Evolutionary conservation across 2,797 vertebrate genomes (phyloP).

Genomic region (Micropoecilia bifurca): DNA sequence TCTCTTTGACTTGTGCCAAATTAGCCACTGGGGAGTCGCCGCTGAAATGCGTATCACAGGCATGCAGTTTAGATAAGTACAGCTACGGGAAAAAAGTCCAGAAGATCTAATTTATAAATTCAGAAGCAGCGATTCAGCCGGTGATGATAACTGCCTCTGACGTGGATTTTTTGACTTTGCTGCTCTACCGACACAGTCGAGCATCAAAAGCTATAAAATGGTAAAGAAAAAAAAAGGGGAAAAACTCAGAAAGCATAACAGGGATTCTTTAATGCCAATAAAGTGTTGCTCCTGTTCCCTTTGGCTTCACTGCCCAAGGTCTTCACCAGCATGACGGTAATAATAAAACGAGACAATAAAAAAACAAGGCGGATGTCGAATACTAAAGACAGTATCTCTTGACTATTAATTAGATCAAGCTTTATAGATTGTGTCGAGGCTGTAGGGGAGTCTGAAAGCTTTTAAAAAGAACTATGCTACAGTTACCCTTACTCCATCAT

Average conservation of each 20-base stretch:
- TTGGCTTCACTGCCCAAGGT: slow-evolving; percentile 16
- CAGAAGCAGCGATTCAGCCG: neutral
- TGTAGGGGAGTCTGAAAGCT: slow-evolving; percentile 39
- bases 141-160: neutral
- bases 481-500: slow-evolving; percentile 47
- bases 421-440: slow-evolving; percentile 48
- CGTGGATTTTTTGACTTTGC: neutral
- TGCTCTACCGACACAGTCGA: too few species aligned
- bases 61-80: neutral
- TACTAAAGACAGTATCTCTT: slow-evolving; percentile 30
- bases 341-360: slow-evolving; percentile 60
- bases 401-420: slow-evolving; percentile 49
- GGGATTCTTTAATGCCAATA: slow-evolving; percentile 7
- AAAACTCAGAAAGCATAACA: neutral
- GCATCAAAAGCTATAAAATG: neutral
- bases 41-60: neutral
- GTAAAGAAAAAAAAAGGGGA: neutral
- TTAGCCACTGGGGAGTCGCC: neutral
- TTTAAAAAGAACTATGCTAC: slow-evolving; percentile 58
- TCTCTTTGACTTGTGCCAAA: neutral
- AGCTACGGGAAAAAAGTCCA: neutral
- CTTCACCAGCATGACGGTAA: slow-evolving; percentile 34
- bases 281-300: slow-evolving; percentile 18
- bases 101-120: neutral
- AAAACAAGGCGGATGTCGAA: slow-evolving; percentile 52